Conservation (phyloP, 2,797 vertebrate genomes). For the Podarcis siculus region DNA sequence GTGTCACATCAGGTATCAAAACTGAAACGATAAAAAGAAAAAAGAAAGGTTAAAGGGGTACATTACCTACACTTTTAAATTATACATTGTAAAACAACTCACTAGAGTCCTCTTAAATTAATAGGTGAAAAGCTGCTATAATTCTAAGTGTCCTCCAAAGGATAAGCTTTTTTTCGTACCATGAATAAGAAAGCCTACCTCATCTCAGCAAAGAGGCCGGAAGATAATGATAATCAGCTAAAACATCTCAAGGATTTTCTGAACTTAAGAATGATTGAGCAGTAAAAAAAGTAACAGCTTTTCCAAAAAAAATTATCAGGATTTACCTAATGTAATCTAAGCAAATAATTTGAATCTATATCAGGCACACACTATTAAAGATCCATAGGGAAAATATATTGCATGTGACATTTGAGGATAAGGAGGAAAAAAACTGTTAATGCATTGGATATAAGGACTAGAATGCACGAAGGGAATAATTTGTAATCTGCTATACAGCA, state of each 20-base stretch:
- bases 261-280: neutral
- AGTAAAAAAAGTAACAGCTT: slow-evolving; percentile 1
- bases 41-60: slow-evolving; percentile 1
- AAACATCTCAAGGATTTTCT: slow-evolving; percentile 7
- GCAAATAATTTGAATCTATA: neutral
- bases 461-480: no score
- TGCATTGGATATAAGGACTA: neutral
- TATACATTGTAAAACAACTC: slow-evolving; percentile 30
- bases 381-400: neutral
- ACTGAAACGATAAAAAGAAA: slow-evolving; percentile 16
- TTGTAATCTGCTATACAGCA: neutral
- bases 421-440: no score
- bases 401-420: neutral
- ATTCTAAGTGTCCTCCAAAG: slow-evolving; percentile 26
- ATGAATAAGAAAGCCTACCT: neutral
- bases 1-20: neutral
- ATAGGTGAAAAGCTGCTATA: slow-evolving; percentile 28
- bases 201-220: slow-evolving; percentile 19
- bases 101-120: slow-evolving; percentile 11
- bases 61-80: slow-evolving; percentile 25
- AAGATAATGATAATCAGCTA: neutral
- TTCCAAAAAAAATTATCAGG: neutral
- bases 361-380: neutral
- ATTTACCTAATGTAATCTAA: neutral
- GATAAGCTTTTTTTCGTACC: neutral